A percentile compares a stretch with the other conserved stretches of the same genome.
phyloP scores from a whole-genome alignment of 2,113 vertebrate species.

The Procapra przewalskii region DNA sequence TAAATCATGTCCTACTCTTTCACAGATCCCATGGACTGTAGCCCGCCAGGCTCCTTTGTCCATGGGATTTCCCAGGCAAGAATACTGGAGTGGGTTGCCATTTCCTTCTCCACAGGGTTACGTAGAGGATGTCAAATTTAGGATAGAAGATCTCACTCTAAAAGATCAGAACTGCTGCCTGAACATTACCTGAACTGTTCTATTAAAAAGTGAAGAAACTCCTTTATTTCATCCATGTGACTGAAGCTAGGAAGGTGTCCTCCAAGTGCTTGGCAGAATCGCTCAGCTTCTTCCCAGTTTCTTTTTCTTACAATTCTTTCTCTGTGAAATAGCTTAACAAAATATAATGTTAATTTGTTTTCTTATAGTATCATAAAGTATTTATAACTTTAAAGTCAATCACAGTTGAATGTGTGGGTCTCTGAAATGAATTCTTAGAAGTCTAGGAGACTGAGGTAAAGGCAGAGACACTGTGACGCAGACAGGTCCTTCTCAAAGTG shows the following conservation, averaged over 20 bases:
- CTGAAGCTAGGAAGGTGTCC: conserved; percentile 91
- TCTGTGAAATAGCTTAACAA: conserved; percentile 89
- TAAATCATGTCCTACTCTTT: background rate
- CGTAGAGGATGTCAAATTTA: background rate
- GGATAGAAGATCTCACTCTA: background rate
- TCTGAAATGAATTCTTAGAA: background rate
- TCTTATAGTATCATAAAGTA: background rate
- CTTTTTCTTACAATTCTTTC: conserved; percentile 90
- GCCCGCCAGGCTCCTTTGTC: background rate
- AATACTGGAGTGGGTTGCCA: background rate
- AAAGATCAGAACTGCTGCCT: background rate
- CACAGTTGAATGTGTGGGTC: background rate
- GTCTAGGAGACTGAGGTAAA: background rate
- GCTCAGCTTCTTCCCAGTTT: conserved; percentile 94
- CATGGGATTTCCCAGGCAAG: background rate
- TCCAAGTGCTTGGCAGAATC: conserved; percentile 92
- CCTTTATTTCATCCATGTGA: conserved; percentile 81
- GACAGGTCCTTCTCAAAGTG: background rate
- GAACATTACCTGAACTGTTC: conserved; percentile 86
- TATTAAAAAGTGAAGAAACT: conserved; percentile 83
- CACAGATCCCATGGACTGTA: background rate
- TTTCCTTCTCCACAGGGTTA: background rate
- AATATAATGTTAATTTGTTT: conserved; percentile 18
- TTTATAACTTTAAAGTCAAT: background rate
- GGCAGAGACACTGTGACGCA: background rate